phyloP scores from a whole-genome alignment of 2,113 vertebrate genomes.

The Megaleporinus macrocephalus region DNA sequence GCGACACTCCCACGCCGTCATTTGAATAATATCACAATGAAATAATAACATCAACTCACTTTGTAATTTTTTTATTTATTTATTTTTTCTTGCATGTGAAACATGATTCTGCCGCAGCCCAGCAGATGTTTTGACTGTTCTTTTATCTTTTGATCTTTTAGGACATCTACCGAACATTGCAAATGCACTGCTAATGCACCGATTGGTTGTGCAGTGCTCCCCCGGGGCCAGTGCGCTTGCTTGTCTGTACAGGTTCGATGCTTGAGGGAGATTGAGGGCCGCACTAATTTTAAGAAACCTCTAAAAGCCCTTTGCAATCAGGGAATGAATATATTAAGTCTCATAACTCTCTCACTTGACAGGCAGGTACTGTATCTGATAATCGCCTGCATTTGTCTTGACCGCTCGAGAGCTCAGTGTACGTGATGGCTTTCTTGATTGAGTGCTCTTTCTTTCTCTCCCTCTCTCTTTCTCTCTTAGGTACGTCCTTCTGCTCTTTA shows the following conservation, averaged over 20 bases:
- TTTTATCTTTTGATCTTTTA: neutral
- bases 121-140: slow-evolving; percentile 14
- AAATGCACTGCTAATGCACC: neutral
- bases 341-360: neutral
- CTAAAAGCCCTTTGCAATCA: slow-evolving; percentile 6
- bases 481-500: slow-evolving; percentile 79
- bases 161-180: neutral
- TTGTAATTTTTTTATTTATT: slow-evolving; percentile 4
- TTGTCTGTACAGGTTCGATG: neutral
- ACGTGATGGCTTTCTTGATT: slow-evolving; percentile 15
- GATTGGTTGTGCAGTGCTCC: neutral
- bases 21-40: slow-evolving; percentile 37
- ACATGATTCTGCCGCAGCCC: neutral
- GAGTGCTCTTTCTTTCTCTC: neutral
- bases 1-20: slow-evolving; percentile 40
- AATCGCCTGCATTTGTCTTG: slow-evolving; percentile 13
- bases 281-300: neutral
- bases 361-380: neutral
- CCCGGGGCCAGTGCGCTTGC: neutral
- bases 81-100: slow-evolving; percentile 1
- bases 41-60: slow-evolving; percentile 9
- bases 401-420: neutral
- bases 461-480: slow-evolving; percentile 57
- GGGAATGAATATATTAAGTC: neutral
- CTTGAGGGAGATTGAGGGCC: neutral